Conservation (phyloP, 1,140 invertebrate species). For the Asbolus verrucosus region DNA sequence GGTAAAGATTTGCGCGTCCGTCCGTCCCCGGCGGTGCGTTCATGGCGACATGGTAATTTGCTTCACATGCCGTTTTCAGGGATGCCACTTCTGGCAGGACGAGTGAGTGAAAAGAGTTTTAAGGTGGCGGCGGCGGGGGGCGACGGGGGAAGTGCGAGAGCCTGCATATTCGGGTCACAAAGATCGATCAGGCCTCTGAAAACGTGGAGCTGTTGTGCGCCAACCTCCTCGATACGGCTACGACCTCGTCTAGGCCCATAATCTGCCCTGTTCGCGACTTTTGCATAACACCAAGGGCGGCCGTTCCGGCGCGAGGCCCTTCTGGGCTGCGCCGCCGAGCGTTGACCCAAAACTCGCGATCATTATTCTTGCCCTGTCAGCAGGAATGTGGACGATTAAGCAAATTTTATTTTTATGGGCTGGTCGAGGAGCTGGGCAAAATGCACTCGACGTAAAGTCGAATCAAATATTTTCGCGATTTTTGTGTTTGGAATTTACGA, state of each 20-base stretch:
- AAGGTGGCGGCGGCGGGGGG: slow-evolving; percentile 15
- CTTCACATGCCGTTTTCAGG: slow-evolving; percentile 28
- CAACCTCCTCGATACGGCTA: slow-evolving; percentile 26
- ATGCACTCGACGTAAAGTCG: no score
- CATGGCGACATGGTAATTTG: slow-evolving; percentile 33
- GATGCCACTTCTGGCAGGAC: slow-evolving; percentile 20
- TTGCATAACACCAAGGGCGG: no score
- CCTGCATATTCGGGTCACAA: slow-evolving; percentile 41
- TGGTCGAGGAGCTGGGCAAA: not conserved
- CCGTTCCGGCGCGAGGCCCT: no score
- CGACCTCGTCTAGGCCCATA: slow-evolving; percentile 25
- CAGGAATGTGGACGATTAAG: slow-evolving; percentile 9
- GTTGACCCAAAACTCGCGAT: slow-evolving; percentile 10
- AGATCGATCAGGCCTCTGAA: slow-evolving; percentile 38
- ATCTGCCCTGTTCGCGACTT: slow-evolving; percentile 1
- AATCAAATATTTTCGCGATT: no score
- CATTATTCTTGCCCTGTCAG: slow-evolving; percentile 16
- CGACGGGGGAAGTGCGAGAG: slow-evolving; percentile 31
- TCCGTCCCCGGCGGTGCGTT: slow-evolving; percentile 10
- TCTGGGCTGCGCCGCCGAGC: not conserved
- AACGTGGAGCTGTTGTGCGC: slow-evolving; percentile 29
- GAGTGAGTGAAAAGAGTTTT: slow-evolving; percentile 26
- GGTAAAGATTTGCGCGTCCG: not conserved
- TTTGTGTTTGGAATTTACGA: no score
- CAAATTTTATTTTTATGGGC: slow-evolving; percentile 21